phyloP scores from a whole-genome alignment of 37 sponge, comb jelly and placozoan species.

The Haliclona indistincta region DNA sequence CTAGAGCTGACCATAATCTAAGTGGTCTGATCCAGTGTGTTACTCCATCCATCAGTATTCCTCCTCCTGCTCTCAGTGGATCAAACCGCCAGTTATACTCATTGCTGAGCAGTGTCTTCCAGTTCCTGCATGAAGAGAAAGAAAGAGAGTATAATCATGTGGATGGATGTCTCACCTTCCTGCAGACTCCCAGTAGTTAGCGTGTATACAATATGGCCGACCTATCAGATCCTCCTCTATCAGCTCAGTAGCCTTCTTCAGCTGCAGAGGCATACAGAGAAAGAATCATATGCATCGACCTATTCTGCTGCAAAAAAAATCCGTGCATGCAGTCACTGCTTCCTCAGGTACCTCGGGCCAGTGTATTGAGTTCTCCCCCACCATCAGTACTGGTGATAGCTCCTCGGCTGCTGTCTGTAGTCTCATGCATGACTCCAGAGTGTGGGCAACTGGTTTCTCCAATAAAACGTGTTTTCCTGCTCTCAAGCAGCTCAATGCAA shows the following conservation, averaged over 20 bases:
- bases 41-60: slow-evolving; percentile 48
- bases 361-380: slow-evolving; percentile 46
- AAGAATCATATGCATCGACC: background rate
- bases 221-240: slow-evolving; percentile 38
- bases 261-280: slow-evolving; percentile 21
- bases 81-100: slow-evolving; percentile 35
- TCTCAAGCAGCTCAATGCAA: slow-evolving; percentile 25
- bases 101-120: slow-evolving; percentile 4
- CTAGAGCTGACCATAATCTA: slow-evolving; percentile 17
- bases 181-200: slow-evolving; percentile 61
- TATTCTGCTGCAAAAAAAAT: background rate
- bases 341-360: slow-evolving; percentile 56
- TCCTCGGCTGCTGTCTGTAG: slow-evolving; percentile 28
- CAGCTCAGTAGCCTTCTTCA: slow-evolving; percentile 38
- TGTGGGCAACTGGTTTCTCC: slow-evolving; percentile 63
- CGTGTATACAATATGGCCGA: slow-evolving; percentile 35
- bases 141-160: slow-evolving; percentile 4
- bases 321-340: background rate
- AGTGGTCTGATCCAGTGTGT: slow-evolving; percentile 46
- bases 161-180: slow-evolving; percentile 1
- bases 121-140: slow-evolving; percentile 35
- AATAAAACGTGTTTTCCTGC: slow-evolving; percentile 61
- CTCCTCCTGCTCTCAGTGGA: slow-evolving; percentile 37
- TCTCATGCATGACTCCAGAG: slow-evolving; percentile 9
- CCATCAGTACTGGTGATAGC: slow-evolving; percentile 31